Evolutionary conservation across 2,113 vertebrate species (phyloP).

Genomic region (Limnothrissa miodon): DNA sequence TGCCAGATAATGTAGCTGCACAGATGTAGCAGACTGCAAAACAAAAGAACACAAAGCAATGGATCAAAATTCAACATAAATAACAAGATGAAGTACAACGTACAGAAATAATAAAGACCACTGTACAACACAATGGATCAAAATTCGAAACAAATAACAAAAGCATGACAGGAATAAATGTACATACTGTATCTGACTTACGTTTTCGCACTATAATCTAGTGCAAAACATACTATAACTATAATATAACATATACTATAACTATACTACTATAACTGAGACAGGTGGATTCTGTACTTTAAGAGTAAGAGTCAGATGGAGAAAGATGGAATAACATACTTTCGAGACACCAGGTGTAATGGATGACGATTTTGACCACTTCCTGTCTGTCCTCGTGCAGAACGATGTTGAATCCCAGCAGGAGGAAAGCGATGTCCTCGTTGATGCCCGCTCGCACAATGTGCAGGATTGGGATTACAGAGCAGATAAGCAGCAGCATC

Average conservation of each 20-base stretch:
- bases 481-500: slow-evolving; percentile 75
- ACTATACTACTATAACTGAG: no score
- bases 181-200: not conserved
- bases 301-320: not conserved
- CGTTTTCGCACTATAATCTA: not conserved
- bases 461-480: slow-evolving; percentile 77
- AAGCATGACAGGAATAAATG: not conserved
- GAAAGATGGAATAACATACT: slow-evolving; percentile 62
- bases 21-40: slow-evolving; percentile 82
- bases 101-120: no score
- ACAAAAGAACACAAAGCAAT: not conserved
- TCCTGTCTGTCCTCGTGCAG: slow-evolving; percentile 79
- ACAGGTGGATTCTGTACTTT: no score
- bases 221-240: no score
- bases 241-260: no score
- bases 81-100: no score
- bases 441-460: slow-evolving; percentile 79
- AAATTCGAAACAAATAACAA: not conserved
- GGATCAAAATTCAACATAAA: not conserved
- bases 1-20: slow-evolving; percentile 77
- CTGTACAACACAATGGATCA: not conserved
- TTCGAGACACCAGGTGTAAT: slow-evolving; percentile 85
- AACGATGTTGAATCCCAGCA: slow-evolving; percentile 81
- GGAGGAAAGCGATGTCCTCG: slow-evolving; percentile 79
- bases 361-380: slow-evolving; percentile 75